Conservation (phyloP, 2,113 vertebrate species). For the Serinus canaria region DNA sequence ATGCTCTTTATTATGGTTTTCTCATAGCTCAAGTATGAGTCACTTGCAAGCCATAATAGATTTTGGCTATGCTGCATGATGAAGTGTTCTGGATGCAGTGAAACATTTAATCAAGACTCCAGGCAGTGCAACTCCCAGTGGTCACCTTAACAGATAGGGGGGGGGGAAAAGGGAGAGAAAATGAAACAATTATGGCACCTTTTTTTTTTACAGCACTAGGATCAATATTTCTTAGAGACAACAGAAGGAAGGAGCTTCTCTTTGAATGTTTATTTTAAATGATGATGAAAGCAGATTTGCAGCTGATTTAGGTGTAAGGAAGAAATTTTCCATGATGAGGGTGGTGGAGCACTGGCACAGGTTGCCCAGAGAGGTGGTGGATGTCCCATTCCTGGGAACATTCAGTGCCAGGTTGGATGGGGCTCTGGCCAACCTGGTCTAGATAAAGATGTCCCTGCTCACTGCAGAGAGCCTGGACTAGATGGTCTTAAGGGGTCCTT, state of each 20-base stretch:
- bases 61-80: conserved; percentile 73
- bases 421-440: neutral
- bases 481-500: neutral
- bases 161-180: neutral
- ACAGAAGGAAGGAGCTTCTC: neutral
- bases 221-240: neutral
- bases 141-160: conserved; percentile 52
- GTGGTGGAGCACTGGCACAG: neutral
- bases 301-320: neutral
- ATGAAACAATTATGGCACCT: neutral
- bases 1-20: conserved; percentile 71
- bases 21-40: conserved; percentile 78
- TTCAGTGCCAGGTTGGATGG: fast-evolving
- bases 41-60: conserved; percentile 73
- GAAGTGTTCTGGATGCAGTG: conserved; percentile 79
- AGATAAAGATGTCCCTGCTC: neutral
- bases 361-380: neutral
- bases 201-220: neutral
- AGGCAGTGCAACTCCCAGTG: conserved; percentile 63
- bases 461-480: no score
- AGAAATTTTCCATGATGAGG: fast-evolving
- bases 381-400: neutral
- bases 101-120: conserved; percentile 73
- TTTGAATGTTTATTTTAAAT: neutral
- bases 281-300: neutral